Base-by-base conservation (phyloP, 2,888 invertebrate genomes). In the Andrena hattorfiana region DNA sequence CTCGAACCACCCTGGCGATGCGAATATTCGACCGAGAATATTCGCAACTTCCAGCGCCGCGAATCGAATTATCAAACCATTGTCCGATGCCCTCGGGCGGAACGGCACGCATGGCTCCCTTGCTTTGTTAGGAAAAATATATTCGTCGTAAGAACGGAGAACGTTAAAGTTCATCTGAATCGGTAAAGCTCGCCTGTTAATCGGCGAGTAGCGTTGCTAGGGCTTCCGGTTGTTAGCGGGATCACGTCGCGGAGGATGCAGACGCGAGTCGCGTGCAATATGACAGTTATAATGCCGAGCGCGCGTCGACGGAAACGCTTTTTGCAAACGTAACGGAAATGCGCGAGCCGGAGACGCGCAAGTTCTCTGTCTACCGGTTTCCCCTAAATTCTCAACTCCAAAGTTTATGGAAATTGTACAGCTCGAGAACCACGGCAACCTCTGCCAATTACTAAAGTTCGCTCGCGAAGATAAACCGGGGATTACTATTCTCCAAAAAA, bases 201-300 rank as follows among this genome's bases (percentile, higher is more conserved):
- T 77, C 60, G 78, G 20, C 4, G 60, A 62, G 66, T 81, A 82
- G 82, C 69, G 60, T 78, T 56, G 51, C 49, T 28, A n/a, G 42
- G 5, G 35, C 54, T 82, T 87, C 87, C 88, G 85, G 73, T 76
- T 67, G 80, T 75, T 85, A 86, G 86, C 87, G 87, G 87, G 82
- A 87, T 68, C 81, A 20, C 85, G 86, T 80, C 48, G 72, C 83
- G 82, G 67, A 81, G 77, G 68, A 76, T 85, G 83, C 85, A 71
- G 81, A 84, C 60, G 81, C 87, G 79, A 73, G 79, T 81, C 83
- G 86, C 86, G 81, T 88, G 85, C 80, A 51, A 68, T 85, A 83
- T 49, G 89, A 89, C 89, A 89, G 89, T 89, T 89, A 89, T 77
- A 87, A 87, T 70, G 81, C 62, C 13, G 20, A 74, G 28, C 62